Evolutionary conservation across 2,888 invertebrate genomes (phyloP).

Genomic region (Taphrorychus bicolor): DNA sequence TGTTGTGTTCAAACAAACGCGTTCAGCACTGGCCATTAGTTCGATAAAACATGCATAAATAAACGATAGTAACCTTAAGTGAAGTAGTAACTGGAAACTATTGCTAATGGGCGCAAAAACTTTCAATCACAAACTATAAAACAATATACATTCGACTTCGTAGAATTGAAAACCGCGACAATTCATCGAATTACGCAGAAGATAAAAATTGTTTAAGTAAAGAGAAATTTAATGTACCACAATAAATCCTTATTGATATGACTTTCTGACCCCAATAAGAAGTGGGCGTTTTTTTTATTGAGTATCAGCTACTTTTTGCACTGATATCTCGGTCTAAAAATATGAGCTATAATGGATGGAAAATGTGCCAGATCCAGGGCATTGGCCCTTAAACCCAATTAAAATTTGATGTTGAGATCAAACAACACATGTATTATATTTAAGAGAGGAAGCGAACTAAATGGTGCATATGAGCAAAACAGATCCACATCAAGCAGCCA

Average conservation of each 20-base stretch:
- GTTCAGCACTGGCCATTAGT: neutral
- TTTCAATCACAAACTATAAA: neutral
- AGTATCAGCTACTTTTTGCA: constrained; percentile 20
- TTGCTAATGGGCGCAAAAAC: constrained; percentile 5
- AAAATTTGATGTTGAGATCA: constrained; percentile 29
- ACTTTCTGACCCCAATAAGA: constrained; percentile 25
- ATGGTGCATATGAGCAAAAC: constrained; percentile 32
- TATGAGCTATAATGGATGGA: neutral
- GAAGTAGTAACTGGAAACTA: too few species aligned
- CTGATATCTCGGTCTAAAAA: constrained; percentile 8
- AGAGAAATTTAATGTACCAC: neutral
- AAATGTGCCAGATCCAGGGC: constrained; percentile 20
- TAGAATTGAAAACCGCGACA: neutral
- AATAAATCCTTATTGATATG: constrained; percentile 28
- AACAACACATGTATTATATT: constrained; percentile 49
- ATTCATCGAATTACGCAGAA: neutral
- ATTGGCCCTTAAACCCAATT: constrained; percentile 32
- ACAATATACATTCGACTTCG: neutral
- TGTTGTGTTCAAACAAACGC: neutral
- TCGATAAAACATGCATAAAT: constrained; percentile 1
- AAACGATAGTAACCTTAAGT: neutral
- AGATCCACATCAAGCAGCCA: constrained; percentile 20
- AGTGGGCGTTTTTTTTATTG: constrained; percentile 20
- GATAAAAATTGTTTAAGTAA: constrained; percentile 1
- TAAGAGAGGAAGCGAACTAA: constrained; percentile 46